These are phyloP conservation scores for Cotesia glomerata DNA, from an alignment of 1,140 invertebrate species.

Conservation along the genomic window DNA sequence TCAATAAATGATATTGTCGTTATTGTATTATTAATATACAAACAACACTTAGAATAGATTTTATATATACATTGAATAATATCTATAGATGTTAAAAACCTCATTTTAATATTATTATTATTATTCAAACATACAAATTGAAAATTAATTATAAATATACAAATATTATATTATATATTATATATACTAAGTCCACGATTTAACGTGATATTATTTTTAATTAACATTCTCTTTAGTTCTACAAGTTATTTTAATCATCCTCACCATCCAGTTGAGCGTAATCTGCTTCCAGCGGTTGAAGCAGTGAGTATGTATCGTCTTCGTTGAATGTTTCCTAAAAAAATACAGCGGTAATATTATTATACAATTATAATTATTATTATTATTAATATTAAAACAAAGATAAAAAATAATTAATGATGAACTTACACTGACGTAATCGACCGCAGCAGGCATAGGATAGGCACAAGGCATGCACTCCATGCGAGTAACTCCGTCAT, in stretches of 20 bases:
- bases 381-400: slow-evolving; percentile 34
- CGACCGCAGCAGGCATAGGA: slow-evolving; percentile 60
- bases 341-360: slow-evolving; percentile 30
- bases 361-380: not conserved
- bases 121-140: slow-evolving; percentile 29
- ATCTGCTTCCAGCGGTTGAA: slow-evolving; percentile 52
- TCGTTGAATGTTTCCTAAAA: slow-evolving; percentile 58
- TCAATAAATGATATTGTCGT: slow-evolving; percentile 24
- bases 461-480: slow-evolving; percentile 69
- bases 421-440: slow-evolving; percentile 62
- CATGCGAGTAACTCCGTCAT: slow-evolving; percentile 70
- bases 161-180: not conserved
- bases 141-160: slow-evolving; percentile 4
- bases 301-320: slow-evolving; percentile 50
- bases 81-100: slow-evolving; percentile 22
- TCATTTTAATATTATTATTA: slow-evolving; percentile 22
- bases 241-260: slow-evolving; percentile 45
- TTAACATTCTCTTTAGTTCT: not conserved
- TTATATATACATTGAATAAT: slow-evolving; percentile 38
- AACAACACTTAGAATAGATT: slow-evolving; percentile 38
- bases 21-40: slow-evolving; percentile 40
- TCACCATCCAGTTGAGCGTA: slow-evolving; percentile 52
- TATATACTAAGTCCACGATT: not conserved
- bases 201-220: not conserved
- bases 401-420: slow-evolving; percentile 26